Base-by-base conservation (phyloP, 2,113 vertebrate genomes). In the Tachuris rubrigastra region DNA sequence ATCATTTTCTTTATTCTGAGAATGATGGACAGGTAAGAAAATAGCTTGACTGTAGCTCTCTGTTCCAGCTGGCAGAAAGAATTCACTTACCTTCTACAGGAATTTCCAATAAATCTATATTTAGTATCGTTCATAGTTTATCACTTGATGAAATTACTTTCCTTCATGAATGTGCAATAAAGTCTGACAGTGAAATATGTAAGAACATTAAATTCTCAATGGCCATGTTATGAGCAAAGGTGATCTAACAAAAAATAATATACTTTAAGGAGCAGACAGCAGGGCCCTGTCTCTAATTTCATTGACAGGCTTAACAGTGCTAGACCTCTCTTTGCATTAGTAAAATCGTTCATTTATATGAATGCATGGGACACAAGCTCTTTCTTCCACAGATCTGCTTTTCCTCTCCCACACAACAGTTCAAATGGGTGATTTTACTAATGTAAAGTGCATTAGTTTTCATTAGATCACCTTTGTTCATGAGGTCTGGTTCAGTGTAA, bases 51-150 rank as follows among this genome's bases (percentile, higher is more conserved):
- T 93, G 82, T 90, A 91, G 75, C 62, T 95, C 66, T 95, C 46
- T 76, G 41, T 94, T 94, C 42, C 79, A 93, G 24, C 67, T 85
- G 82, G 93, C 67, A 91, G 77, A 85, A 96, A 90, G 82, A 78
- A 91, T 94, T 95, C 82, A 90, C 90, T 96, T 96, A 77, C 85
- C 42, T 85, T 91, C 75, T 35, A 63, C 50, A 72, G 81, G 78
- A 93, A 93, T 96, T 93, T 94, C 85, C 91, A 89, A 97, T 96
- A 96, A 97, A 96, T 97, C 95, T 91, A 83, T 96, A 91, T 94
- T 96, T 96, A 94, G 89, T 91, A 93, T 74, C 27, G 4, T 71
- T 96, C 90, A 80, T 73, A 93, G 78, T 90, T 85, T 79, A 94
- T 96, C 91, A 95, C 63, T 90, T 94, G 78, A 90, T 88, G 82